phyloP scores from a whole-genome alignment of 2,888 invertebrate genomes.

The Drosophila recens region DNA sequence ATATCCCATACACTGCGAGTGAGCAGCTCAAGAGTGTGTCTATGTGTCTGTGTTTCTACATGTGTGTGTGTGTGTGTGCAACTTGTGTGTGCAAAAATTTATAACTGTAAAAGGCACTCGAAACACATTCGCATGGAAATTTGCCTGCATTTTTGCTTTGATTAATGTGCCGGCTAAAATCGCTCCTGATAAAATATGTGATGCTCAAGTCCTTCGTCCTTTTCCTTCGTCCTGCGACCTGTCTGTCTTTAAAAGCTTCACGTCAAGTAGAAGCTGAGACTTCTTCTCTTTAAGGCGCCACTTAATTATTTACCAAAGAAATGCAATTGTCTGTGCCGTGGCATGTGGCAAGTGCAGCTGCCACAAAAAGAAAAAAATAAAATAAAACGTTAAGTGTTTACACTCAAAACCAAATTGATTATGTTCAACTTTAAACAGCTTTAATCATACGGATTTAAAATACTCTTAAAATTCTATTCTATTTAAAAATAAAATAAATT shows the following conservation, averaged over 20 bases:
- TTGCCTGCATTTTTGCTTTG: conserved; percentile 74
- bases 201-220: background rate
- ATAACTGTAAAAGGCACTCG: conserved; percentile 81
- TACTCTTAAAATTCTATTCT: too few relatives aligned
- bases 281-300: conserved; percentile 39
- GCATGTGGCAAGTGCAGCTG: conserved; percentile 17
- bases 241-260: conserved; percentile 17
- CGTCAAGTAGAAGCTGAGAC: background rate
- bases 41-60: conserved; percentile 5
- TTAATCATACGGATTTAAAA: too few relatives aligned
- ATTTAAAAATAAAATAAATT: background rate
- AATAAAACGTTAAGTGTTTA: background rate
- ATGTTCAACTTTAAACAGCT: background rate
- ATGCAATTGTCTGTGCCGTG: conserved; percentile 42
- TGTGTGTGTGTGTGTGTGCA: conserved; percentile 18
- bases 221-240: conserved; percentile 12
- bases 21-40: conserved; percentile 56
- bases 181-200: conserved; percentile 75
- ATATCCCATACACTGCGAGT: conserved; percentile 40
- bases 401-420: background rate
- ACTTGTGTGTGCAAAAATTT: conserved; percentile 64
- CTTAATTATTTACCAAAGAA: conserved; percentile 56
- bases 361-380: conserved; percentile 1
- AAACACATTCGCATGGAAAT: conserved; percentile 78
- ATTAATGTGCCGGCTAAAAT: conserved; percentile 76